A percentile compares a stretch with the other conserved stretches of the same genome.
phyloP scores from a whole-genome alignment of 2,888 invertebrate species.

The Adineta ricciae region DNA sequence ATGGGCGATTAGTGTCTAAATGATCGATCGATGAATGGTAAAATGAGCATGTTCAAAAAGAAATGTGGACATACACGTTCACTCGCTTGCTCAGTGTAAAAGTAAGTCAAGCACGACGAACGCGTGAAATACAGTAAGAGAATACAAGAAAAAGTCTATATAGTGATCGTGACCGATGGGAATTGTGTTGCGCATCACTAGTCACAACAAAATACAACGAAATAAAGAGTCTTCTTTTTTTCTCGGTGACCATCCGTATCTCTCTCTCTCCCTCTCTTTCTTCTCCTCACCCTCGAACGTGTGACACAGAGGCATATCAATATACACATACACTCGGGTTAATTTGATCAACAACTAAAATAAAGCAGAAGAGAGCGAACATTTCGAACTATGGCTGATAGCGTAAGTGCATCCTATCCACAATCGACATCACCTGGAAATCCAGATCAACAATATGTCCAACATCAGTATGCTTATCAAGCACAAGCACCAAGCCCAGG shows the following conservation, averaged over 20 bases:
- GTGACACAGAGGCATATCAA: not conserved
- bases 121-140: not conserved
- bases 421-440: not conserved
- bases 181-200: not conserved
- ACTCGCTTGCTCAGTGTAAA: not conserved
- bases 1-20: not conserved
- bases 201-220: not conserved
- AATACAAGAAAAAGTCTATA: not conserved
- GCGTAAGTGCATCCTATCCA: not conserved
- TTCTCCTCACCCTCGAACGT: not conserved
- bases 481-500: not conserved
- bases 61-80: not conserved
- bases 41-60: not conserved
- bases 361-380: not conserved
- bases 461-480: conserved; percentile 10
- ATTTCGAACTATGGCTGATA: not conserved
- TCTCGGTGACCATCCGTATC: not conserved
- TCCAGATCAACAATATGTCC: conserved; percentile 3
- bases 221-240: not conserved
- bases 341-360: not conserved
- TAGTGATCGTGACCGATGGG: not conserved
- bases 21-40: not conserved
- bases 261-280: not conserved
- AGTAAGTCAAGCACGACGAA: not conserved
- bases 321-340: not conserved